These are phyloP conservation scores for Ostrea edulis DNA, from an alignment of 1,140 invertebrate genomes.

Conservation along the genomic window DNA sequence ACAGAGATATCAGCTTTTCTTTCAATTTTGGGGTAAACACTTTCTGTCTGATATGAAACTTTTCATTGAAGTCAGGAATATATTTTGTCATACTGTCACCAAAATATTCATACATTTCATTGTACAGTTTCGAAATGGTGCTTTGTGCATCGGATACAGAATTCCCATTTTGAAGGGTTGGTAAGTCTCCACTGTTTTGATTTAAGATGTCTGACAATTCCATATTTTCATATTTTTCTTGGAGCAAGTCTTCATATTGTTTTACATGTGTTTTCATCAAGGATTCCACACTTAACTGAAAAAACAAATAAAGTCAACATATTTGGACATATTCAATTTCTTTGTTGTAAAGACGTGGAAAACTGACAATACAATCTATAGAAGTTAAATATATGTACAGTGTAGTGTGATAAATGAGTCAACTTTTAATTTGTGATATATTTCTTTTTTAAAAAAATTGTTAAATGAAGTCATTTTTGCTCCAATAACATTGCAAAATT, in stretches of 20 bases:
- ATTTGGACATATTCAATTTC: too few relatives aligned
- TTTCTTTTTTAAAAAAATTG: too few relatives aligned
- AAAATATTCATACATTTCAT: slow-evolving; percentile 75
- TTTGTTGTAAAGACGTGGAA: too few relatives aligned
- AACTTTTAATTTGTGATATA: too few relatives aligned
- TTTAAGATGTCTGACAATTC: slow-evolving; percentile 9
- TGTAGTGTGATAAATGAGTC: too few relatives aligned
- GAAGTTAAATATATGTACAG: too few relatives aligned
- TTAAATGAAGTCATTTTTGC: too few relatives aligned
- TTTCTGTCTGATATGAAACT: slow-evolving; percentile 53
- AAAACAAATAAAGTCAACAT: slow-evolving; percentile 34
- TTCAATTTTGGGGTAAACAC: slow-evolving; percentile 62
- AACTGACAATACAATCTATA: too few relatives aligned
- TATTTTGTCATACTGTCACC: slow-evolving; percentile 73
- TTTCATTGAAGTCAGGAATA: slow-evolving; percentile 64
- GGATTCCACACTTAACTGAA: slow-evolving; percentile 50
- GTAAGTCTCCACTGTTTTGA: background rate
- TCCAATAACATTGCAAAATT: too few relatives aligned
- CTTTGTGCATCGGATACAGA: slow-evolving; percentile 1
- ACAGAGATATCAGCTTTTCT: slow-evolving; percentile 62
- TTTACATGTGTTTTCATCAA: background rate
- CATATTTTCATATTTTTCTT: slow-evolving; percentile 13
- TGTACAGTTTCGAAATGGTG: slow-evolving; percentile 68
- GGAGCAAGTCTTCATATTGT: slow-evolving; percentile 8
- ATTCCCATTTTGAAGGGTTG: background rate